Evolutionary conservation across 2,113 vertebrate species (phyloP).

Genomic region (Candoia aspera): DNA sequence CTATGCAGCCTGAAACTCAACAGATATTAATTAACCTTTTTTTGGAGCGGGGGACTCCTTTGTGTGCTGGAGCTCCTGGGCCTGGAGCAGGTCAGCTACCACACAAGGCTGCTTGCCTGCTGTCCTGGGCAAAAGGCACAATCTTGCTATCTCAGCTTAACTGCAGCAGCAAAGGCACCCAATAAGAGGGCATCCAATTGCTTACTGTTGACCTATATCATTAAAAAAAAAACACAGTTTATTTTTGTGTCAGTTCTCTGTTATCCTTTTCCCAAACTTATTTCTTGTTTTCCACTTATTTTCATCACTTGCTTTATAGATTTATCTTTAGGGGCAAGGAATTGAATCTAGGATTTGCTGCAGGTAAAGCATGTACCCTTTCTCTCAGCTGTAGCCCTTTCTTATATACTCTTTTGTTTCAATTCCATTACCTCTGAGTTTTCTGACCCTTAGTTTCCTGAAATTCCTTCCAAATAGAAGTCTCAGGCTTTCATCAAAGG

Average conservation of each 20-base stretch:
- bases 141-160: too few relatives aligned
- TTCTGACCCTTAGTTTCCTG: background rate
- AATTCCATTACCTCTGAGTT: background rate
- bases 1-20: background rate
- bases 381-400: background rate
- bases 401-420: background rate
- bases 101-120: too few relatives aligned
- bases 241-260: background rate
- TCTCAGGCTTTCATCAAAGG: background rate
- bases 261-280: background rate
- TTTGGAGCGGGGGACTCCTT: background rate
- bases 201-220: background rate
- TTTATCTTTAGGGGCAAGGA: background rate
- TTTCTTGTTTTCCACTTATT: background rate
- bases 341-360: background rate
- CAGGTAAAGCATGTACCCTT: background rate
- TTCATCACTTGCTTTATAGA: background rate
- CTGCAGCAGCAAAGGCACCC: too few relatives aligned
- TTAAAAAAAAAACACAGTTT: background rate
- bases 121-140: too few relatives aligned
- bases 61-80: too few relatives aligned
- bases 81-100: too few relatives aligned
- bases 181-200: too few relatives aligned
- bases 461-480: background rate
- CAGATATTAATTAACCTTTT: background rate